Percentiles rank a stretch among this genome's conserved stretches.
phyloP scores from a whole-genome alignment of 2,797 vertebrate genomes.

The Silurus aristotelis region DNA sequence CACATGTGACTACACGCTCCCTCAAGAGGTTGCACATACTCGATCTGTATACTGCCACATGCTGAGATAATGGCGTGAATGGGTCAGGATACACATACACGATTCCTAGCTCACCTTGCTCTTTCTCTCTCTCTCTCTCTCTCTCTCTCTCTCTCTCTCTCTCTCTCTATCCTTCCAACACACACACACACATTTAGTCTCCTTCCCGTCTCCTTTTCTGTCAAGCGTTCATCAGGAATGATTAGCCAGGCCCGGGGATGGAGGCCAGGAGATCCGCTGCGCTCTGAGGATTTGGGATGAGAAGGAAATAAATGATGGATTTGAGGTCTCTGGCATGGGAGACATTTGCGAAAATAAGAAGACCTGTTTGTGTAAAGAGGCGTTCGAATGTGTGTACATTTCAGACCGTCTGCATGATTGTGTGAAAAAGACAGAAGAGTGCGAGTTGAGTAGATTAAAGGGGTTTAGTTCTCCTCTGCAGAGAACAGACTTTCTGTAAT shows the following conservation, averaged over 20 bases:
- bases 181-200: slow-evolving; percentile 12
- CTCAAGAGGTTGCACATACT: not conserved
- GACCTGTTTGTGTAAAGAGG: slow-evolving; percentile 1
- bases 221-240: slow-evolving; percentile 45
- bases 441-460: slow-evolving; percentile 48
- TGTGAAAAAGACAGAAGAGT: slow-evolving; percentile 24
- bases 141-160: not conserved
- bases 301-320: slow-evolving; percentile 39
- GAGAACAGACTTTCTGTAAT: slow-evolving; percentile 6
- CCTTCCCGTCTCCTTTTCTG: slow-evolving; percentile 40
- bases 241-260: slow-evolving; percentile 33
- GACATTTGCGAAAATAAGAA: slow-evolving; percentile 11
- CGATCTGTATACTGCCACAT: slow-evolving; percentile 9
- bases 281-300: slow-evolving; percentile 36
- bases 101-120: slow-evolving; percentile 20
- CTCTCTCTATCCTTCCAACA: not conserved
- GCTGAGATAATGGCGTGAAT: slow-evolving; percentile 23
- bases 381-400: not conserved
- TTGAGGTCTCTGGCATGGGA: slow-evolving; percentile 25
- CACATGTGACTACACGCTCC: not conserved
- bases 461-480: slow-evolving; percentile 37
- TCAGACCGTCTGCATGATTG: not conserved
- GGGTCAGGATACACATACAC: slow-evolving; percentile 28
- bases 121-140: not conserved
- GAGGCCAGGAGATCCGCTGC: slow-evolving; percentile 26